These are phyloP conservation scores for Sander lucioperca DNA, from an alignment of 2,113 vertebrate genomes.

Conservation along the genomic window DNA sequence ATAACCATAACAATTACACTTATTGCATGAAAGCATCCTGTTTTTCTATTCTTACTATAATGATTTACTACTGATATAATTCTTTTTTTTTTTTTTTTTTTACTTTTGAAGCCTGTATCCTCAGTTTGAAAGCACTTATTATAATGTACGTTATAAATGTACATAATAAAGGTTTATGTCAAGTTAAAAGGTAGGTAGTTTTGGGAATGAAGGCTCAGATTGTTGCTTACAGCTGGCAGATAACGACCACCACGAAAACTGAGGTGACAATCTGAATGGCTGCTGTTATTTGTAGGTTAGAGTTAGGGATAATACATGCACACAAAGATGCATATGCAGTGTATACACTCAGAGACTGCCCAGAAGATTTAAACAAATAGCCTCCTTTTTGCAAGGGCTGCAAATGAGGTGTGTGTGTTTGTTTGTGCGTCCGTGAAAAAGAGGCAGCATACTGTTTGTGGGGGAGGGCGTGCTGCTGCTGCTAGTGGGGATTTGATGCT, in stretches of 20 bases:
- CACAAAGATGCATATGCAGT: slow-evolving; percentile 27
- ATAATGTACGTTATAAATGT: neutral
- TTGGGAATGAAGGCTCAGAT: neutral
- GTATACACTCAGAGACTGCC: slow-evolving; percentile 1
- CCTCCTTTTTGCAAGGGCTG: slow-evolving; percentile 48
- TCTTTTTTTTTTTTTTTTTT: neutral
- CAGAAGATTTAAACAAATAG: slow-evolving; percentile 65
- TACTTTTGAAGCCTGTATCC: neutral
- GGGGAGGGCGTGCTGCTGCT: slow-evolving; percentile 65
- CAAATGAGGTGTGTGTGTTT: slow-evolving; percentile 42
- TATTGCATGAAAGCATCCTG: neutral
- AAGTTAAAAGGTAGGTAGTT: neutral
- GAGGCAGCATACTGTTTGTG: slow-evolving; percentile 57
- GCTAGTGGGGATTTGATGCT: slow-evolving; percentile 78
- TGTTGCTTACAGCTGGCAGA: slow-evolving; percentile 6
- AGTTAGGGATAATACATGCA: slow-evolving; percentile 6
- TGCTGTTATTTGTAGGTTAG: slow-evolving; percentile 20
- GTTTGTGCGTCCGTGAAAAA: slow-evolving; percentile 35
- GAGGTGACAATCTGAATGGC: slow-evolving; percentile 28
- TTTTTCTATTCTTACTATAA: neutral
- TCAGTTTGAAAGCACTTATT: neutral
- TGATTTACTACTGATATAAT: no score
- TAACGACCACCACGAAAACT: slow-evolving; percentile 29
- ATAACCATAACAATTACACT: slow-evolving; percentile 29
- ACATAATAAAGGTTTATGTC: slow-evolving; percentile 4